A percentile compares a stretch with the other conserved stretches of the same genome.
These are phyloP conservation scores for Riparia riparia DNA, from an alignment of 2,113 vertebrate genomes.

Conservation along the genomic window DNA sequence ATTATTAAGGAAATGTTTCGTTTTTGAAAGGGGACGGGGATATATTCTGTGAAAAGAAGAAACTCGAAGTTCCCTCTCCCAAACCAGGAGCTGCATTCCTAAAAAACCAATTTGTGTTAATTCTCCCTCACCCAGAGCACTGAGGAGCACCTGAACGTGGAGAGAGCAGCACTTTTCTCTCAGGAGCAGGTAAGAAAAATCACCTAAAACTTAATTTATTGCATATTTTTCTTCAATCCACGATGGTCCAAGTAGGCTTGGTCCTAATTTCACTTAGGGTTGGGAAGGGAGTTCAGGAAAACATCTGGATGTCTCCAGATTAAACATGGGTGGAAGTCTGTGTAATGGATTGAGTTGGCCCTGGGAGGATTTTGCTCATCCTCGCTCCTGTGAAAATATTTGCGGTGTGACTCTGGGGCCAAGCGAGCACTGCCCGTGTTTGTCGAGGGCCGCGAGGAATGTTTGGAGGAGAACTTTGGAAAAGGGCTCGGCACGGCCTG, in stretches of 20 bases:
- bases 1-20: not conserved
- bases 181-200: not conserved
- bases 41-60: not conserved
- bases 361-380: constrained; percentile 58
- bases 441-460: constrained; percentile 46
- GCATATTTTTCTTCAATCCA: not conserved
- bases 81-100: not conserved
- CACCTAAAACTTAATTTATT: constrained; percentile 1
- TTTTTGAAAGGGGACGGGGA: not conserved
- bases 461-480: constrained; percentile 30
- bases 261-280: constrained; percentile 41
- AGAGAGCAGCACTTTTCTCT: not conserved
- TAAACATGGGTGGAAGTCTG: constrained; percentile 57
- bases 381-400: constrained; percentile 68
- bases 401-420: constrained; percentile 37
- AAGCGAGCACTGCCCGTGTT: constrained; percentile 26
- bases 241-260: constrained; percentile 21
- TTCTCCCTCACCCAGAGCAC: not conserved
- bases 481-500: not conserved
- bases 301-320: constrained; percentile 50
- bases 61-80: not conserved
- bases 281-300: constrained; percentile 55
- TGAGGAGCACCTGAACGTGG: not conserved
- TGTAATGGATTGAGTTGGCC: constrained; percentile 33
- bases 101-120: not conserved